Evolutionary conservation across 2,113 vertebrate species (phyloP).

Genomic region (Willisornis vidua): DNA sequence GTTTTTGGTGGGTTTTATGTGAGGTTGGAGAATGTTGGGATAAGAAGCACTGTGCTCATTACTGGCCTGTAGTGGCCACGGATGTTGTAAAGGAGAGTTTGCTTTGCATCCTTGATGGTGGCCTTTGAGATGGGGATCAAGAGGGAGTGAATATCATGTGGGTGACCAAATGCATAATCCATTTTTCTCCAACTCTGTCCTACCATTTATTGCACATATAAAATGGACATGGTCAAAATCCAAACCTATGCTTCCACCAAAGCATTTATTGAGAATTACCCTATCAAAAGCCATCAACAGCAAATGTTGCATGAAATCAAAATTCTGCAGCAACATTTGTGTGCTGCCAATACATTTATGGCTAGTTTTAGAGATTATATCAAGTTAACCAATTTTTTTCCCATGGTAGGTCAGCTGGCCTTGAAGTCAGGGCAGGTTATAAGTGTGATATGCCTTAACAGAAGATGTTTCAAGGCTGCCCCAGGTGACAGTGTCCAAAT

Average conservation of each 20-base stretch:
- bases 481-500: neutral
- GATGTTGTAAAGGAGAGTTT: neutral
- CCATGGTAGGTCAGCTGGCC: neutral
- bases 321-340: neutral
- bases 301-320: neutral
- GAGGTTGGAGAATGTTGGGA: neutral
- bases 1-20: neutral
- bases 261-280: neutral
- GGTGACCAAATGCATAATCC: neutral
- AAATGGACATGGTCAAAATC: neutral
- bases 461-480: neutral
- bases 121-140: neutral
- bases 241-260: neutral
- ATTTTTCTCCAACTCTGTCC: neutral
- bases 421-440: neutral
- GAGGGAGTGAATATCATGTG: rapidly evolving
- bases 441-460: neutral
- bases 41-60: neutral
- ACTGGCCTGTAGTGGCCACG: neutral
- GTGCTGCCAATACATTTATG: neutral
- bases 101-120: neutral
- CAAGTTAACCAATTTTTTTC: neutral
- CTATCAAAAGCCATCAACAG: neutral
- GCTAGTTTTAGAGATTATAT: neutral
- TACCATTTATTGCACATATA: neutral